Evolutionary conservation across 2,113 vertebrate species (phyloP), one percentile per base, ranked within the genome.

Genomic region (Corynorhinus townsendii): DNA sequence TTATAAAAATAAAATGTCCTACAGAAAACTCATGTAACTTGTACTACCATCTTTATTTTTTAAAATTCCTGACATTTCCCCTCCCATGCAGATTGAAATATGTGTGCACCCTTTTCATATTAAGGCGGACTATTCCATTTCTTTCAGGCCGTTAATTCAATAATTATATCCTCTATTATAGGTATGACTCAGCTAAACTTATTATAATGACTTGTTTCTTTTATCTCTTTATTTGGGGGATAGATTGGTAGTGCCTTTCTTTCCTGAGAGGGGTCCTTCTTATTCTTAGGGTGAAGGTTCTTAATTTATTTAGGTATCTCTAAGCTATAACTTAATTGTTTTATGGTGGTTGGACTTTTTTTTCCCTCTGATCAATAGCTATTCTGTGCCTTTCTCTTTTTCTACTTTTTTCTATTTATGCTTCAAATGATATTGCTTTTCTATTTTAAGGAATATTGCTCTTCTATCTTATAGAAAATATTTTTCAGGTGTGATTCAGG

Each of bases 121-220:
- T 7, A 82, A 85, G 92, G 56, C 45, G 59, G 30, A 75, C 24
- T 90, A 64, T 97, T 96, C 12, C 2, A 49, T 94, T 90, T 95
- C 88, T 95, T 97, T 97, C 93, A 54, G 59, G 84, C 12, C 86
- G 17, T 54, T 97, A 94, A 96, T 96, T 97, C 93, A 86, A 93
- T 97, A 82, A 94, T 72, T 68, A 20, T 20, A 72, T 84, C 9
- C 28, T 87, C 6, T 83, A 95, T 79, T 96, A 24, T 56, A 80
- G 54, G n/a, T 77, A 77, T 94, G 83, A 93, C 45, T 93, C 90
- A 98, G 92, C 71, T 90, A 94, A 90, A 91, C 82, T 94, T 89
- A 47, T 76, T 91, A 79, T 45, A 83, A 35, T 87, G 20, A 92
- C 54, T 89, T 49, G 93, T 82, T 96, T 92, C 86, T 56, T 40